A percentile compares a stretch with the other conserved stretches of the same genome.
Evolutionary conservation across 2,797 vertebrate species (phyloP).

Genomic region (Siniperca scherzeri): DNA sequence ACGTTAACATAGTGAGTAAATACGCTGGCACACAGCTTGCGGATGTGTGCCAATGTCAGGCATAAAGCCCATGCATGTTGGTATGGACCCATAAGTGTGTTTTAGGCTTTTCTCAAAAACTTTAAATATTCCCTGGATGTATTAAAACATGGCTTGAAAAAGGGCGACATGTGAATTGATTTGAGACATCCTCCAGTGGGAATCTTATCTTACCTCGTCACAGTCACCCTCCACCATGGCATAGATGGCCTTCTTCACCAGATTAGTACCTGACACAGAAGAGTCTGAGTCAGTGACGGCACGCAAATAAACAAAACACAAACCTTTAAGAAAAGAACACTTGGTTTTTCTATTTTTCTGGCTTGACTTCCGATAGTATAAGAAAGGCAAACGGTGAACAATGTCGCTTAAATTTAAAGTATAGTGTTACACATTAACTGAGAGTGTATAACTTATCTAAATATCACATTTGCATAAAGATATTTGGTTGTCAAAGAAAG

Average conservation of each 20-base stretch:
- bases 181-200: no score
- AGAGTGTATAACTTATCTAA: constrained; percentile 24
- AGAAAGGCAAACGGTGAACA: background rate
- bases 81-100: background rate
- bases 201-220: constrained; percentile 92
- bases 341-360: background rate
- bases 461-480: constrained; percentile 46
- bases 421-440: background rate
- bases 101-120: background rate
- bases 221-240: constrained; percentile 99
- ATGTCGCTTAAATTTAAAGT: background rate
- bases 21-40: background rate
- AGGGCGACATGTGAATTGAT: background rate
- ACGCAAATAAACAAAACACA: background rate
- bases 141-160: background rate
- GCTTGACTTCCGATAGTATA: background rate
- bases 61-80: background rate
- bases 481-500: constrained; percentile 36
- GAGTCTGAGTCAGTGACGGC: background rate
- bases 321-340: background rate
- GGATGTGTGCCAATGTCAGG: background rate
- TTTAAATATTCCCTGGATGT: background rate
- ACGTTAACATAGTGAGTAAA: background rate
- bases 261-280: constrained; percentile 95
- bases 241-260: constrained; percentile 99